Percentiles rank a stretch among this genome's conserved stretches.
phyloP scores from a whole-genome alignment of 2,888 invertebrate species.

The Choristoneura rosaceana region DNA sequence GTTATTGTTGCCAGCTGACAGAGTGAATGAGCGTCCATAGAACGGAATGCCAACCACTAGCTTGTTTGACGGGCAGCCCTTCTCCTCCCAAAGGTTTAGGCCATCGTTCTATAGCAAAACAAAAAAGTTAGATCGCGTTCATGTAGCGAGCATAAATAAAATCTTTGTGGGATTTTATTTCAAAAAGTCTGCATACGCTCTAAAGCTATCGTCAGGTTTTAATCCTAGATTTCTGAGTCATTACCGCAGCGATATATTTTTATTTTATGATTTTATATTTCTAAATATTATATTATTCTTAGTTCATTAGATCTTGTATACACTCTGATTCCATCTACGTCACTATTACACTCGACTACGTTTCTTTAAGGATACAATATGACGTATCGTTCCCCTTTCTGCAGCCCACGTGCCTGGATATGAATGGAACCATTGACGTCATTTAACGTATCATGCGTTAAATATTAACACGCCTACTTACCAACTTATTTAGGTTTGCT shows the following conservation, averaged over 20 bases:
- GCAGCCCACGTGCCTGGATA: constrained; percentile 10
- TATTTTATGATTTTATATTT: background rate
- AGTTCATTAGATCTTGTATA: background rate
- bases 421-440: constrained; percentile 26
- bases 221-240: background rate
- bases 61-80: constrained; percentile 94
- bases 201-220: too few relatives aligned
- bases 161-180: background rate
- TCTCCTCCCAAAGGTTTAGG: constrained; percentile 93
- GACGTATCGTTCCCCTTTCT: constrained; percentile 13
- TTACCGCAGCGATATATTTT: background rate
- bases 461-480: constrained; percentile 23
- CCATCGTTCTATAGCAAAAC: constrained; percentile 91
- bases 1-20: constrained; percentile 93
- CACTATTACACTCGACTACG: background rate
- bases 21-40: constrained; percentile 94
- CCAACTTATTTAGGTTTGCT: background rate
- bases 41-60: constrained; percentile 95
- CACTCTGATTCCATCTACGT: background rate
- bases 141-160: background rate
- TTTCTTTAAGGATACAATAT: constrained; percentile 3
- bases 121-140: background rate
- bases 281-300: too few relatives aligned
- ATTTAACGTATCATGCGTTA: constrained; percentile 11
- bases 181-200: background rate